These are phyloP conservation scores for Luffia ferchaultella DNA, from an alignment of 2,888 invertebrate species.

Conservation along the genomic window DNA sequence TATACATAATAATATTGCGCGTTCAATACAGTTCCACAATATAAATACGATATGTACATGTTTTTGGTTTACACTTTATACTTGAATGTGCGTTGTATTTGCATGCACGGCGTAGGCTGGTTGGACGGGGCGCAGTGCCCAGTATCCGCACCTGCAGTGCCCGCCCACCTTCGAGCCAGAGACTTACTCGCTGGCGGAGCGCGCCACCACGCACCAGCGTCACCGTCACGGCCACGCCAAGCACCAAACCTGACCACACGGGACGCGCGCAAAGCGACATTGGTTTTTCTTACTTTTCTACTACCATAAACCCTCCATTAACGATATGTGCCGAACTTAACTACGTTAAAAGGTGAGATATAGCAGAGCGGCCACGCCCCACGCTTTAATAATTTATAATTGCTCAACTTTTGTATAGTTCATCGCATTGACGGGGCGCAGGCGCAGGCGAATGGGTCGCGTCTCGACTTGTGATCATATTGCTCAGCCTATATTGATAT, in stretches of 20 bases:
- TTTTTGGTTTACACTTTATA: too few relatives aligned
- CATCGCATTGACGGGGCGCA: neutral
- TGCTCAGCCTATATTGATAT: neutral
- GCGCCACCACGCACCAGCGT: slow-evolving; percentile 26
- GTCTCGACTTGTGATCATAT: neutral
- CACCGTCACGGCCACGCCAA: neutral
- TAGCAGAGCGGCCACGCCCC: neutral
- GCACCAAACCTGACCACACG: neutral
- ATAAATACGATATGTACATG: too few relatives aligned
- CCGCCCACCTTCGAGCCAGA: slow-evolving; percentile 88
- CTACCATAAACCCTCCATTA: neutral
- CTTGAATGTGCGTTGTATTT: too few relatives aligned
- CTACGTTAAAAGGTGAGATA: too few relatives aligned
- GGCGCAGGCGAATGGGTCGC: neutral
- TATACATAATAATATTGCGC: neutral
- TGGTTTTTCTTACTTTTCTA: neutral
- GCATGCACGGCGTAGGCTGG: slow-evolving; percentile 3
- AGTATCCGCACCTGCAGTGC: slow-evolving; percentile 83
- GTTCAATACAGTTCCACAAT: too few relatives aligned
- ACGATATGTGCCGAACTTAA: too few relatives aligned
- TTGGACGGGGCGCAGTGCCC: slow-evolving; percentile 15
- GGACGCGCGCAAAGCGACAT: neutral
- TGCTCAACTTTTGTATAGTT: neutral
- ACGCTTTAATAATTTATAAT: neutral
- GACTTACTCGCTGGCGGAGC: slow-evolving; percentile 77